Evolutionary conservation across 1,140 invertebrate species (phyloP).

Genomic region (Drosophila parabipectinata): DNA sequence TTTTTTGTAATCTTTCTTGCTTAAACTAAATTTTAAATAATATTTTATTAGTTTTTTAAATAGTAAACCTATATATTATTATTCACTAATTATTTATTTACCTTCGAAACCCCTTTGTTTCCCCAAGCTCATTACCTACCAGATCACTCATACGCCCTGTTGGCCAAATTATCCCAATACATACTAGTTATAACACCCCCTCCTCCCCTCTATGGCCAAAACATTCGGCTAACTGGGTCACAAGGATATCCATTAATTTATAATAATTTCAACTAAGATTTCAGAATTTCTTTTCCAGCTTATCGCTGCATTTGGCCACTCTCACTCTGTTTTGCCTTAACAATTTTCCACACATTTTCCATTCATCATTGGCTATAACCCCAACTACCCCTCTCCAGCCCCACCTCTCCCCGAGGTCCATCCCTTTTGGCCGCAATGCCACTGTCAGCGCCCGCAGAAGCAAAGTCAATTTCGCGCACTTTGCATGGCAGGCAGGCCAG

Average conservation of each 20-base stretch:
- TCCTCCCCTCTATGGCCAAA: slow-evolving; percentile 3
- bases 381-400: not conserved
- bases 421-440: slow-evolving; percentile 45
- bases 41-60: too few relatives aligned
- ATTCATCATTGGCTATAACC: slow-evolving; percentile 68
- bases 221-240: slow-evolving; percentile 78
- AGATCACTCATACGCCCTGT: slow-evolving; percentile 41
- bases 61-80: not conserved
- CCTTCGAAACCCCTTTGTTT: too few relatives aligned
- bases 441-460: slow-evolving; percentile 79
- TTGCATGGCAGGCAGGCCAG: slow-evolving; percentile 56
- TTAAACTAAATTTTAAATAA: too few relatives aligned
- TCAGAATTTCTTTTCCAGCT: slow-evolving; percentile 69
- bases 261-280: slow-evolving; percentile 83
- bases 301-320: not conserved
- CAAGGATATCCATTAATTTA: slow-evolving; percentile 84
- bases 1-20: too few relatives aligned
- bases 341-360: slow-evolving; percentile 77
- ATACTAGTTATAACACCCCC: not conserved
- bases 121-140: not conserved
- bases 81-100: not conserved
- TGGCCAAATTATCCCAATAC: slow-evolving; percentile 15
- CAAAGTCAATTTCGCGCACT: slow-evolving; percentile 82
- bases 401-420: not conserved
- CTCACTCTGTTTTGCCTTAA: slow-evolving; percentile 55